Evolutionary conservation across 2,888 invertebrate genomes (phyloP).

Genomic region (Brenthis daphne): DNA sequence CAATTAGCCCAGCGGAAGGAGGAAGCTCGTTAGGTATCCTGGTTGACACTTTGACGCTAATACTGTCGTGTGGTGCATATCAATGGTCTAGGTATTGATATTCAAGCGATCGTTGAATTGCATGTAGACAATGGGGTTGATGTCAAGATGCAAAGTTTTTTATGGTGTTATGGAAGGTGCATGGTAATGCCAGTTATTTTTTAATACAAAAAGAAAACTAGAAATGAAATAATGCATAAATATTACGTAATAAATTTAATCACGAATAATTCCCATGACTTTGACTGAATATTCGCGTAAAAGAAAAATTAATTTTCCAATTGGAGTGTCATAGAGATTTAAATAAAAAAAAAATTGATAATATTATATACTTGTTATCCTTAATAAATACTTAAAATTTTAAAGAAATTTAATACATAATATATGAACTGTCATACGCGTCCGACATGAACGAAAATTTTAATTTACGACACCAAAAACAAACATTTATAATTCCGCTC

Average conservation of each 20-base stretch:
- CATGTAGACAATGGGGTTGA: constrained; percentile 17
- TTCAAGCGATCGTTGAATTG: constrained; percentile 24
- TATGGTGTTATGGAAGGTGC: not conserved
- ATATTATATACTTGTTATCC: no score
- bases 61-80: constrained; percentile 34
- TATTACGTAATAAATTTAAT: no score
- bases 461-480: constrained; percentile 14
- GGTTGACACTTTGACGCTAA: constrained; percentile 38
- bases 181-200: no score
- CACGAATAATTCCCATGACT: no score
- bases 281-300: no score
- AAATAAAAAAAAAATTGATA: no score
- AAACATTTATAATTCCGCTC: constrained; percentile 28
- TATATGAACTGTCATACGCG: not conserved
- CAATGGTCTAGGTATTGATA: constrained; percentile 35
- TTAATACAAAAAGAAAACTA: no score
- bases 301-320: no score
- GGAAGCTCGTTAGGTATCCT: constrained; percentile 41
- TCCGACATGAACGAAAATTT: constrained; percentile 1
- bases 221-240: no score
- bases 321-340: no score
- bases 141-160: constrained; percentile 3
- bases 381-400: not conserved
- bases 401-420: no score
- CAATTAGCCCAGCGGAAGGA: constrained; percentile 49